phyloP scores from a whole-genome alignment of 1,140 invertebrate species.

The Pseudobourletiella spinata region DNA sequence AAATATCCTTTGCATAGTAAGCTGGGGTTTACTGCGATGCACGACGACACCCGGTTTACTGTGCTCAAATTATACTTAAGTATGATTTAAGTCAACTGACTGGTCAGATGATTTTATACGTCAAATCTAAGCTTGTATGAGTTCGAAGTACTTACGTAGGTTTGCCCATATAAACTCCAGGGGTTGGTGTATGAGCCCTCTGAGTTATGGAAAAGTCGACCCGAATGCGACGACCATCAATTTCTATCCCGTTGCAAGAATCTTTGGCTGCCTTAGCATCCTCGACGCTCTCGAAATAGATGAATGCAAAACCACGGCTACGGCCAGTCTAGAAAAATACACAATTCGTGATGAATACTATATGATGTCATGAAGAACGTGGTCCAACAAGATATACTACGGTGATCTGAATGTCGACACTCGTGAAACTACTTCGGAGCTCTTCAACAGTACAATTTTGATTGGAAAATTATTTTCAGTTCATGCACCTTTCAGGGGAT shows the following conservation, averaged over 20 bases:
- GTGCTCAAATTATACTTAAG: background rate
- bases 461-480: too few relatives aligned
- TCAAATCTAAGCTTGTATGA: background rate
- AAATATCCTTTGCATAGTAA: background rate
- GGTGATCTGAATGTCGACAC: background rate
- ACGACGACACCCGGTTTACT: background rate
- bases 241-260: constrained; percentile 82
- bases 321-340: constrained; percentile 86
- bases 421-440: background rate
- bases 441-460: constrained; percentile 56
- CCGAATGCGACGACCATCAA: constrained; percentile 80
- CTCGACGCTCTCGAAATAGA: constrained; percentile 81
- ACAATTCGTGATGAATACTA: constrained; percentile 25
- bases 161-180: constrained; percentile 95
- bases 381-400: background rate
- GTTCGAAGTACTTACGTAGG: constrained; percentile 55
- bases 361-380: background rate
- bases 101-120: background rate
- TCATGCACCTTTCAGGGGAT: too few relatives aligned
- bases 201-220: constrained; percentile 98
- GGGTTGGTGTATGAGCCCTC: constrained; percentile 91
- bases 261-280: constrained; percentile 92
- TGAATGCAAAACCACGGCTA: constrained; percentile 93
- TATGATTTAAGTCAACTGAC: background rate
- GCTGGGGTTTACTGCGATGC: background rate